Evolutionary conservation across 1,140 invertebrate species (phyloP).

Genomic region (Drosophila tsacasi): DNA sequence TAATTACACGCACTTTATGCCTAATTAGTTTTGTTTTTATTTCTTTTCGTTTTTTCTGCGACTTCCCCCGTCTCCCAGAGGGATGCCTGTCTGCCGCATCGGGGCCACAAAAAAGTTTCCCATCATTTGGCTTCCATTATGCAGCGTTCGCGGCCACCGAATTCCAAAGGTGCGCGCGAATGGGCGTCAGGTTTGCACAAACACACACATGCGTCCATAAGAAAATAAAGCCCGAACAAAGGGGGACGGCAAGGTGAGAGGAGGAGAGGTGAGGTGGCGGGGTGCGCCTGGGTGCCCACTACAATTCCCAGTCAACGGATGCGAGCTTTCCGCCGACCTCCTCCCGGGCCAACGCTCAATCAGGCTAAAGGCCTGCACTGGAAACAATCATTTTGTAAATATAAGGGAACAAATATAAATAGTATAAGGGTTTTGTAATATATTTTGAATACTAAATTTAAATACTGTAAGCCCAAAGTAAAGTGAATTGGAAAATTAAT

Average conservation of each 20-base stretch:
- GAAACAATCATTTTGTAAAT: too few species aligned
- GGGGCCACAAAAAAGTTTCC: conserved; percentile 74
- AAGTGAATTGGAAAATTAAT: not conserved
- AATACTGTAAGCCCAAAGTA: too few species aligned
- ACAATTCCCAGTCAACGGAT: conserved; percentile 74
- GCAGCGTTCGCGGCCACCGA: conserved; percentile 81
- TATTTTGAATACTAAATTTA: not conserved
- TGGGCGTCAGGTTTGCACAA: conserved; percentile 62
- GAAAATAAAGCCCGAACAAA: conserved; percentile 42
- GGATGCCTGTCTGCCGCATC: conserved; percentile 25
- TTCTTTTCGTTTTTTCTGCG: not conserved
- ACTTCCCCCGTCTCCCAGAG: not conserved
- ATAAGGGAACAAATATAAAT: not conserved
- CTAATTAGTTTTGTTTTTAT: conserved; percentile 71
- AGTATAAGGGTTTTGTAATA: too few species aligned
- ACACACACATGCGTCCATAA: conserved; percentile 6
- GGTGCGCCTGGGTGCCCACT: conserved; percentile 76
- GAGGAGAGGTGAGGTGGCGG: not conserved
- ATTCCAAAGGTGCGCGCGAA: conserved; percentile 74
- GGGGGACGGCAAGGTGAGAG: conserved; percentile 5
- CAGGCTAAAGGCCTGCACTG: conserved; percentile 22
- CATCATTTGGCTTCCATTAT: conserved; percentile 83
- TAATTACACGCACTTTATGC: conserved; percentile 72
- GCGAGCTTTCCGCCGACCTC: conserved; percentile 44
- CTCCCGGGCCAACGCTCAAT: conserved; percentile 38